Evolutionary conservation across 2,888 invertebrate genomes (phyloP).

Genomic region (Euzetes globulus): DNA sequence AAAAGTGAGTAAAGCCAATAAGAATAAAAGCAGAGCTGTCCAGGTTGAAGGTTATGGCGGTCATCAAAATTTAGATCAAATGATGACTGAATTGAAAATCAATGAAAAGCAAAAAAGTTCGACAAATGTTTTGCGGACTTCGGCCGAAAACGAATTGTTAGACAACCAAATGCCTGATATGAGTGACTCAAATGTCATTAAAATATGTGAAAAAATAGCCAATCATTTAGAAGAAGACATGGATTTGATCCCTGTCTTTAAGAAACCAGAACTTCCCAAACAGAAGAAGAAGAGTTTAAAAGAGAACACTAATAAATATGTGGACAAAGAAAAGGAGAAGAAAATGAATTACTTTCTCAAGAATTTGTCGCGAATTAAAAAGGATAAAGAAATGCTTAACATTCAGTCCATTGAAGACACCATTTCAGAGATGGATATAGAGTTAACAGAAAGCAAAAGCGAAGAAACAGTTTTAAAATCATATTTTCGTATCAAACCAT

Average conservation of each 20-base stretch:
- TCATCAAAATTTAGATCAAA: not conserved
- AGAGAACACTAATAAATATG: slow-evolving; percentile 2
- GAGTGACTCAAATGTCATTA: not conserved
- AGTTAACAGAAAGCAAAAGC: not conserved
- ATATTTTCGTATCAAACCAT: not conserved
- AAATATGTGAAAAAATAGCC: not conserved
- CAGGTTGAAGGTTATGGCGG: too few species aligned
- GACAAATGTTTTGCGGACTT: not conserved
- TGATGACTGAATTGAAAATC: not conserved
- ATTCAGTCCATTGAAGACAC: not conserved
- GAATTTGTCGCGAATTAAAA: not conserved
- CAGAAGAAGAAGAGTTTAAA: not conserved
- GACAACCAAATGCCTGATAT: not conserved
- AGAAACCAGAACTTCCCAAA: not conserved
- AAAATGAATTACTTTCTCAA: not conserved
- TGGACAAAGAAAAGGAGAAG: not conserved
- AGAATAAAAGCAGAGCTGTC: not conserved
- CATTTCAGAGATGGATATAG: not conserved
- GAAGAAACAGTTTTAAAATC: not conserved
- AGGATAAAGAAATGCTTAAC: not conserved
- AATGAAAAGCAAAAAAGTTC: not conserved
- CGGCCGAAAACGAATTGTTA: not conserved
- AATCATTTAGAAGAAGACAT: not conserved
- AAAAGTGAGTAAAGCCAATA: not conserved
- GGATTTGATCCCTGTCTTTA: not conserved